Percentiles rank a stretch among this genome's conserved stretches.
phyloP scores from a whole-genome alignment of 2,113 vertebrate genomes.

The Carassius gibelio region DNA sequence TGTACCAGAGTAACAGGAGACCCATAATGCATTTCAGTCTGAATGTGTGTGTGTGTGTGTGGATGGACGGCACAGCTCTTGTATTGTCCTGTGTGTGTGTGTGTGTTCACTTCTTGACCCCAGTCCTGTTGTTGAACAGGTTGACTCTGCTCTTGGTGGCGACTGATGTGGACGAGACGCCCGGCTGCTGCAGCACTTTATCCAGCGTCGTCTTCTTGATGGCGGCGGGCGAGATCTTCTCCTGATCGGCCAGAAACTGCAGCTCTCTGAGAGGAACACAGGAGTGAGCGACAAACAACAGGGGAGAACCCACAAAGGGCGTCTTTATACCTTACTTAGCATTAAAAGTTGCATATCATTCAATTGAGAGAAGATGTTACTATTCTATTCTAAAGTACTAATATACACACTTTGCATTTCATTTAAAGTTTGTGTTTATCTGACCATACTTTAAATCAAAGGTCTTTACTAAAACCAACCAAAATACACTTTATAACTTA shows the following conservation, averaged over 20 bases:
- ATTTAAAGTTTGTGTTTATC: too few relatives aligned
- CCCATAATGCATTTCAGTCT: background rate
- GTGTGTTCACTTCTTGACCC: conserved; percentile 61
- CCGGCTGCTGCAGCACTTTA: conserved; percentile 89
- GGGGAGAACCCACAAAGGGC: too few relatives aligned
- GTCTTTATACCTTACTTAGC: too few relatives aligned
- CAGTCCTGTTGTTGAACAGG: conserved; percentile 76
- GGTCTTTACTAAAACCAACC: too few relatives aligned
- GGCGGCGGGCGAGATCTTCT: conserved; percentile 88
- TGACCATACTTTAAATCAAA: too few relatives aligned
- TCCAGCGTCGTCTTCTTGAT: conserved; percentile 97
- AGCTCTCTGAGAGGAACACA: conserved; percentile 80
- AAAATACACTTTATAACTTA: too few relatives aligned
- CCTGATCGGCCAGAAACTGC: conserved; percentile 91
- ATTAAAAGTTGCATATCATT: too few relatives aligned
- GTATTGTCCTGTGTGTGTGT: conserved; percentile 8
- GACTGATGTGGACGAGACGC: conserved; percentile 74
- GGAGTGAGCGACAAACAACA: too few relatives aligned
- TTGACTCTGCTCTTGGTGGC: conserved; percentile 78
- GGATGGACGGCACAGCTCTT: conserved; percentile 9
- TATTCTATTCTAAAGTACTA: too few relatives aligned
- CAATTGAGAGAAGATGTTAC: too few relatives aligned
- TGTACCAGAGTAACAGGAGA: background rate
- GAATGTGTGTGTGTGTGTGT: background rate
- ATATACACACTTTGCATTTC: too few relatives aligned